phyloP scores from a whole-genome alignment of 2,888 invertebrate species.

The Drosophila kuntzei region DNA sequence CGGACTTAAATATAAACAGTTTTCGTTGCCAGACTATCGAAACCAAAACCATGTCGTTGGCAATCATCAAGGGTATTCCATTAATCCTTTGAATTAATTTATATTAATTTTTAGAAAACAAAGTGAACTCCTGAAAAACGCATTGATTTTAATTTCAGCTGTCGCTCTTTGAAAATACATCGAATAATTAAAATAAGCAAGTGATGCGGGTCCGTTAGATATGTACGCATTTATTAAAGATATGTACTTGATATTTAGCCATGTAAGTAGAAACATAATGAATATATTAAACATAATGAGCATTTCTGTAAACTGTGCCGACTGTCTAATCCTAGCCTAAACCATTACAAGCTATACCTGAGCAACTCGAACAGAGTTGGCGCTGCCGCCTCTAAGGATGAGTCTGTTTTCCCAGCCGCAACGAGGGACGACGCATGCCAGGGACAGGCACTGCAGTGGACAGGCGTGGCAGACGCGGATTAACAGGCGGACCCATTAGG shows the following conservation, averaged over 20 bases:
- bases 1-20: not conserved
- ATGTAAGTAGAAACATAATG: no score
- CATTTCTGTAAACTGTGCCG: constrained; percentile 10
- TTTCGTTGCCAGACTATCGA: not conserved
- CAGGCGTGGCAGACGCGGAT: constrained; percentile 82
- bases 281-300: constrained; percentile 31
- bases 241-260: constrained; percentile 29
- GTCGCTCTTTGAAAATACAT: no score
- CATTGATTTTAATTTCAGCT: no score
- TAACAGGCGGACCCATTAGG: constrained; percentile 84
- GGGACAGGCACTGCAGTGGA: constrained; percentile 50
- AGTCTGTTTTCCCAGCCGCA: constrained; percentile 64
- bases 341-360: constrained; percentile 62
- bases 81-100: not conserved
- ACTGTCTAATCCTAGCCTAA: constrained; percentile 31
- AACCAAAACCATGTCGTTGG: not conserved
- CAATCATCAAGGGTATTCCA: not conserved
- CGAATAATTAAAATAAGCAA: not conserved
- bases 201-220: constrained; percentile 8
- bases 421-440: constrained; percentile 58
- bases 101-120: no score
- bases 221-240: constrained; percentile 33
- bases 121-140: no score
- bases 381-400: constrained; percentile 54
- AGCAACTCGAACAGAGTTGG: constrained; percentile 53